Evolutionary conservation across 2,888 invertebrate genomes (phyloP).

Genomic region (Strigamia transsilvanica): DNA sequence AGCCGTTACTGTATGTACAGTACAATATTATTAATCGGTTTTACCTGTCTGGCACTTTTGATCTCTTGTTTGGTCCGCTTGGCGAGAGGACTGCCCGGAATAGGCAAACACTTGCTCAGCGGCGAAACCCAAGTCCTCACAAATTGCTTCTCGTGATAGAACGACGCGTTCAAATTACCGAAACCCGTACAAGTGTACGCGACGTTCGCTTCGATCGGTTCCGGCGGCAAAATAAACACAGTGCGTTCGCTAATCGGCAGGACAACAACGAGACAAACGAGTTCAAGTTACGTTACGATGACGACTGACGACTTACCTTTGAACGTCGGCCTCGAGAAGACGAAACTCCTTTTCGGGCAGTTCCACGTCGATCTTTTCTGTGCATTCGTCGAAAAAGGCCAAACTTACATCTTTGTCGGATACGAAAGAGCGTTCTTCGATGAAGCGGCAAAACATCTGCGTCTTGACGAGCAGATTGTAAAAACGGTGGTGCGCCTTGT

Average conservation of each 20-base stretch:
- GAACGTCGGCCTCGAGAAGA: slow-evolving; percentile 80
- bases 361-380: slow-evolving; percentile 72
- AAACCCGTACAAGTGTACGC: slow-evolving; percentile 62
- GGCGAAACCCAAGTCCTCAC: slow-evolving; percentile 59
- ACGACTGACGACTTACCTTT: background rate
- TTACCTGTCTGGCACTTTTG: slow-evolving; percentile 83
- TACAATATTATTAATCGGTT: background rate
- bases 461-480: slow-evolving; percentile 88
- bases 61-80: slow-evolving; percentile 95
- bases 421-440: slow-evolving; percentile 97
- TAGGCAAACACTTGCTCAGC: slow-evolving; percentile 63
- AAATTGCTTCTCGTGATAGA: slow-evolving; percentile 64
- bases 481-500: slow-evolving; percentile 80
- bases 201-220: slow-evolving; percentile 68
- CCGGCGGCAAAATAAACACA: slow-evolving; percentile 94
- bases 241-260: slow-evolving; percentile 80
- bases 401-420: slow-evolving; percentile 97
- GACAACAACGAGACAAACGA: too few relatives aligned
- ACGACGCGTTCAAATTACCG: slow-evolving; percentile 64
- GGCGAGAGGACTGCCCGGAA: slow-evolving; percentile 88
- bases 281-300: too few relatives aligned
- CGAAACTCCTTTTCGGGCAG: slow-evolving; percentile 64
- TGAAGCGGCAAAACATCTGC: slow-evolving; percentile 97
- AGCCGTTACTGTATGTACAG: too few relatives aligned
- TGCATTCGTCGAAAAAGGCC: slow-evolving; percentile 97